phyloP scores from a whole-genome alignment of 2,888 invertebrate species.

The Rutpela maculata region DNA sequence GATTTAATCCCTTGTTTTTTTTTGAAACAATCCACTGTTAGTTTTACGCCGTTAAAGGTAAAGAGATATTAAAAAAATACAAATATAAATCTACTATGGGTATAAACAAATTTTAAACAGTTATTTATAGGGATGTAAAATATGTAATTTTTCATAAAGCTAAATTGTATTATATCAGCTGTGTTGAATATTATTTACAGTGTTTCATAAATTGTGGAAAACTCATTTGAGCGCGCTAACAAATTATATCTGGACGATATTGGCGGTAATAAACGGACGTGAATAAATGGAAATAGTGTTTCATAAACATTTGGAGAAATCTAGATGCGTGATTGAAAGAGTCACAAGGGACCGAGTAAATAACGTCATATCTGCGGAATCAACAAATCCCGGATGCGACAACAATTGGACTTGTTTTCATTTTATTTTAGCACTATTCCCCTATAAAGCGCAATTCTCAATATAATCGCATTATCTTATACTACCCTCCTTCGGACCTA shows the following conservation, averaged over 20 bases:
- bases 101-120: too few species aligned
- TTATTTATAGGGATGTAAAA: neutral
- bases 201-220: slow-evolving; percentile 5
- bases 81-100: too few species aligned
- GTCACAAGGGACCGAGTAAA: slow-evolving; percentile 67
- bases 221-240: slow-evolving; percentile 61
- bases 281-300: slow-evolving; percentile 58
- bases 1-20: too few species aligned
- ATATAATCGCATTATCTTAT: slow-evolving; percentile 72
- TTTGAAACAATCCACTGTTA: too few species aligned
- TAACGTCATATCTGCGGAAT: slow-evolving; percentile 64
- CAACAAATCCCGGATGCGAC: slow-evolving; percentile 65
- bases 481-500: slow-evolving; percentile 67
- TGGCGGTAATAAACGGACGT: slow-evolving; percentile 49
- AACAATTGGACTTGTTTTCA: slow-evolving; percentile 72
- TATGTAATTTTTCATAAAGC: neutral
- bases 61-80: too few species aligned
- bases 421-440: slow-evolving; percentile 71
- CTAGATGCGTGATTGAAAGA: slow-evolving; percentile 69
- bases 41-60: too few species aligned
- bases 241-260: slow-evolving; percentile 67
- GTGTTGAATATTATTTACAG: neutral
- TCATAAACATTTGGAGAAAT: slow-evolving; percentile 63
- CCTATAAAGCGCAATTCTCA: slow-evolving; percentile 68
- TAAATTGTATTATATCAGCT: neutral